Percentiles rank a stretch among this genome's conserved stretches.
Conservation (phyloP, 92 coral and sea anemone genomes). For the Epizoanthus illoricatus region DNA sequence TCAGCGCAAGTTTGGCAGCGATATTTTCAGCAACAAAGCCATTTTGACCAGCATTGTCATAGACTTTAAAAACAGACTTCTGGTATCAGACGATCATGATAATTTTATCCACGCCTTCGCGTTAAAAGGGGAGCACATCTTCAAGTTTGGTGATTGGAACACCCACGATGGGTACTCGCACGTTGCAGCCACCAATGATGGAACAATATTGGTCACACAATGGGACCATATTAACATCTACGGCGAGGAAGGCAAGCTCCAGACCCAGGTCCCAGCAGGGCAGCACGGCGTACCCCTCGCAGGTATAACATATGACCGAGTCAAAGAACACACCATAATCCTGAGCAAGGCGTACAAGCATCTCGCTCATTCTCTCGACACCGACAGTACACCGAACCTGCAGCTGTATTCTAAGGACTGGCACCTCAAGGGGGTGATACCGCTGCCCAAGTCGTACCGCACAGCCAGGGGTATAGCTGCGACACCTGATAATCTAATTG, state of each 20-base stretch:
- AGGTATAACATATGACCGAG: slow-evolving; percentile 33
- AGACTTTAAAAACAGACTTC: slow-evolving; percentile 1
- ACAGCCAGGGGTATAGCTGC: slow-evolving; percentile 43
- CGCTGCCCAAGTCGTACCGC: slow-evolving; percentile 46
- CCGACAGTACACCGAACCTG: slow-evolving; percentile 32
- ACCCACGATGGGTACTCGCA: slow-evolving; percentile 47
- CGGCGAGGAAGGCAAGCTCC: slow-evolving; percentile 40
- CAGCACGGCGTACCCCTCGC: slow-evolving; percentile 43
- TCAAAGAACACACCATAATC: slow-evolving; percentile 25
- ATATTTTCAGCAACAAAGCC: background rate
- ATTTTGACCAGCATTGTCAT: slow-evolving; percentile 15
- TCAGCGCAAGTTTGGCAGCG: slow-evolving; percentile 4
- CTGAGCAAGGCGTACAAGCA: slow-evolving; percentile 53
- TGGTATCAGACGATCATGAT: slow-evolving; percentile 36
- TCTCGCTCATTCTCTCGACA: slow-evolving; percentile 4
- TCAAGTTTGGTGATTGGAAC: slow-evolving; percentile 44
- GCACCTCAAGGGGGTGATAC: slow-evolving; percentile 37
- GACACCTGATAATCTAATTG: slow-evolving; percentile 35
- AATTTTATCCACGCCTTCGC: slow-evolving; percentile 45
- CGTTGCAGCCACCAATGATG: slow-evolving; percentile 43
- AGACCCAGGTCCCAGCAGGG: slow-evolving; percentile 18
- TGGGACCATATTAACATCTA: slow-evolving; percentile 53
- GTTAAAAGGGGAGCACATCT: slow-evolving; percentile 37
- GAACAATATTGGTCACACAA: slow-evolving; percentile 42
- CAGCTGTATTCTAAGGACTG: slow-evolving; percentile 46